Evolutionary conservation across 2,797 vertebrate genomes (phyloP).

Genomic region (Myotis vivesi): DNA sequence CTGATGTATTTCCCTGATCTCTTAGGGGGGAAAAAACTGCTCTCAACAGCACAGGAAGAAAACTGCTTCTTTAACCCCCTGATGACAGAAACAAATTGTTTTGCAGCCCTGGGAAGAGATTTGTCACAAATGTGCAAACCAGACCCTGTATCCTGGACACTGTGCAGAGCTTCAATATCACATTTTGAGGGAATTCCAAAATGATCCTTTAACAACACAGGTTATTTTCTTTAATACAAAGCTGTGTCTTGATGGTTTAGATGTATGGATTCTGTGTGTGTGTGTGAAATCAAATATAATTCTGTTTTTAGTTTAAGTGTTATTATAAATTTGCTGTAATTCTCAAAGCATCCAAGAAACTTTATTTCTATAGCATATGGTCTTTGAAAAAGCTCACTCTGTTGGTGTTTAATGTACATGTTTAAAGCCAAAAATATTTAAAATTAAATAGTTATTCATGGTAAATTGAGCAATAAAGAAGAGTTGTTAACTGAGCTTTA

Average conservation of each 20-base stretch:
- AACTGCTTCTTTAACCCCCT: slow-evolving; percentile 77
- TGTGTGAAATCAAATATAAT: not conserved
- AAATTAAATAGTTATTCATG: slow-evolving; percentile 52
- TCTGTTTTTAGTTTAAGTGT: slow-evolving; percentile 21
- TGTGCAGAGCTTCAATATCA: slow-evolving; percentile 46
- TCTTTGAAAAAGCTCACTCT: slow-evolving; percentile 40
- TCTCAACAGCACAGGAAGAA: slow-evolving; percentile 76
- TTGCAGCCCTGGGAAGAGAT: slow-evolving; percentile 69
- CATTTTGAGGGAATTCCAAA: slow-evolving; percentile 63
- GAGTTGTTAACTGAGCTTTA: not conserved
- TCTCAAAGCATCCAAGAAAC: not conserved
- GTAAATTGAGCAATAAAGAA: not conserved
- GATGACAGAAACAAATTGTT: slow-evolving; percentile 81
- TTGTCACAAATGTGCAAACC: slow-evolving; percentile 80
- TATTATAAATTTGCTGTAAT: not conserved
- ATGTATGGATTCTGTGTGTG: not conserved
- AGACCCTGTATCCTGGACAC: slow-evolving; percentile 63
- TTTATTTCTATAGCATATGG: slow-evolving; percentile 8
- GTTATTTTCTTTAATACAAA: slow-evolving; percentile 43
- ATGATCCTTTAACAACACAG: slow-evolving; percentile 55
- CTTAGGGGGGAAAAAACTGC: slow-evolving; percentile 24
- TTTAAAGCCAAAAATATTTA: slow-evolving; percentile 45
- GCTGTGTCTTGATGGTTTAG: slow-evolving; percentile 37
- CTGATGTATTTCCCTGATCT: slow-evolving; percentile 76
- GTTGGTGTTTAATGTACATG: slow-evolving; percentile 18